These are phyloP conservation scores for Isoperla grammatica DNA, from an alignment of 2,888 invertebrate genomes.

Conservation along the genomic window DNA sequence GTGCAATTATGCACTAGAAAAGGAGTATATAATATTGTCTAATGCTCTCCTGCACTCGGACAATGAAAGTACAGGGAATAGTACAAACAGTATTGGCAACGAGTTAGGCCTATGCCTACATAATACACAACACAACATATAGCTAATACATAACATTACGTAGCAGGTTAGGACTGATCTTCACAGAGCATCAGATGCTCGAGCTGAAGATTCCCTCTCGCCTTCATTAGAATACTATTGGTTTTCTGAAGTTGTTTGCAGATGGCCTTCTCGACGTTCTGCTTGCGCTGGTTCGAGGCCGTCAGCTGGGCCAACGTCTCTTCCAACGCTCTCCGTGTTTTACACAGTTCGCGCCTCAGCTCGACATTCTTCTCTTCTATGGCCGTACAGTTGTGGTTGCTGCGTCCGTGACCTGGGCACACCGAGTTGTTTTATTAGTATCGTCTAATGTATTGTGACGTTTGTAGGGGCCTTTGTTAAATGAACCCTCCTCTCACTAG, in stretches of 20 bases:
- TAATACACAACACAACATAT: neutral
- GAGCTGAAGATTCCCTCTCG: conserved; percentile 53
- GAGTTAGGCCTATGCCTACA: neutral
- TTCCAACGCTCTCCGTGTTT: conserved; percentile 68
- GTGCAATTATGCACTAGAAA: too few relatives aligned
- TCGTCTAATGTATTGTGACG: too few relatives aligned
- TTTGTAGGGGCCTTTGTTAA: too few relatives aligned
- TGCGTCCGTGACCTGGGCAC: too few relatives aligned
- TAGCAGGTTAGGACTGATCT: neutral
- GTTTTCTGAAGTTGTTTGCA: conserved; percentile 75
- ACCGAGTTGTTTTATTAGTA: too few relatives aligned
- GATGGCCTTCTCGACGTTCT: conserved; percentile 76
- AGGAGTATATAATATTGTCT: too few relatives aligned
- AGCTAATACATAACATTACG: conserved; percentile 1
- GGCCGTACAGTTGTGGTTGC: too few relatives aligned
- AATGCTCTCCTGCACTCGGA: too few relatives aligned
- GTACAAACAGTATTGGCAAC: too few relatives aligned
- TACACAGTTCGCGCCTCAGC: conserved; percentile 61
- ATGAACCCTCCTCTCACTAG: too few relatives aligned
- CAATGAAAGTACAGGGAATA: too few relatives aligned
- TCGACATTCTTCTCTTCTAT: conserved; percentile 62
- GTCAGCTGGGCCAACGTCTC: conserved; percentile 70
- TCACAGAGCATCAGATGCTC: too few relatives aligned
- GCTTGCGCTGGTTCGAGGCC: conserved; percentile 71
- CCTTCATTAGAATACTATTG: conserved; percentile 67